phyloP scores from a whole-genome alignment of 1,140 invertebrate species.

The Samia ricini region DNA sequence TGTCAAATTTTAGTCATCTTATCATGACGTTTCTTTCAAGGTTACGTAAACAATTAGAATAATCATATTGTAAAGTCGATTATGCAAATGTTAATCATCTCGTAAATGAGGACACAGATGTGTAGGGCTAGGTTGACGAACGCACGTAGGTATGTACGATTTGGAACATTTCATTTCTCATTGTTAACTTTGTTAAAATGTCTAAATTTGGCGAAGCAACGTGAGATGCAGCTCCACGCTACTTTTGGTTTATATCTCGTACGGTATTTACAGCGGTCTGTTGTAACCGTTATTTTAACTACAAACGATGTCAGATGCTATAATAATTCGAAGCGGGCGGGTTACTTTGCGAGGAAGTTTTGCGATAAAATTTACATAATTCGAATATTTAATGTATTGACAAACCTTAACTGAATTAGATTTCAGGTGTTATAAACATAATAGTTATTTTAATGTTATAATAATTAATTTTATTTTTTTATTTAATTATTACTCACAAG shows the following conservation, averaged over 20 bases:
- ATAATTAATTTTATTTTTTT: too few species aligned
- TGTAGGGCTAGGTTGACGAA: conserved; percentile 1
- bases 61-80: background rate
- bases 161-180: background rate
- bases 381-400: background rate
- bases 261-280: conserved; percentile 69
- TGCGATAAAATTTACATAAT: background rate
- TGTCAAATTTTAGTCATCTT: conserved; percentile 29
- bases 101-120: conserved; percentile 26
- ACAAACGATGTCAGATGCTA: conserved; percentile 35
- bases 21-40: conserved; percentile 30
- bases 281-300: conserved; percentile 62
- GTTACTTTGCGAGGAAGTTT: background rate
- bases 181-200: background rate
- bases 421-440: background rate
- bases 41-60: conserved; percentile 11
- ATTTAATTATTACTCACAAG: too few species aligned
- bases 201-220: background rate
- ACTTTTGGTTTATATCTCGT: conserved; percentile 60
- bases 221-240: conserved; percentile 34
- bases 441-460: too few species aligned
- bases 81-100: conserved; percentile 13
- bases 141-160: background rate
- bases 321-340: conserved; percentile 16
- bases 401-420: background rate